Conservation (phyloP, 2,888 invertebrate genomes). For the Trachelus iudaicus region DNA sequence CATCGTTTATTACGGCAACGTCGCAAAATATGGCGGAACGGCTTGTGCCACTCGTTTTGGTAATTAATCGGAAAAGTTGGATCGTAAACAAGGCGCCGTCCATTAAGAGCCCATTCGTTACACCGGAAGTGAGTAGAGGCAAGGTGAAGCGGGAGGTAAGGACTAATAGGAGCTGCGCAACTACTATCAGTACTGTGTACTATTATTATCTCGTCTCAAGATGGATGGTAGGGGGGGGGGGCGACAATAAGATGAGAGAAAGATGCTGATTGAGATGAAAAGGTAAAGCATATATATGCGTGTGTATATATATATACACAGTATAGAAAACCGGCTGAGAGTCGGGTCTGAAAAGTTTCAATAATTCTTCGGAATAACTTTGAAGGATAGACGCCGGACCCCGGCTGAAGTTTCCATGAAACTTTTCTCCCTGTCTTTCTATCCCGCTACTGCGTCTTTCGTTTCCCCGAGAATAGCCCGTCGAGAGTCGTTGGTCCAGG, state of each 20-base stretch:
- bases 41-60: conserved; percentile 30
- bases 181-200: too few relatives aligned
- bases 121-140: conserved; percentile 46
- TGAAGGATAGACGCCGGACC: conserved; percentile 28
- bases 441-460: conserved; percentile 6
- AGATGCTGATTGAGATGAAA: too few relatives aligned
- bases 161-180: too few relatives aligned
- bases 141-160: conserved; percentile 16
- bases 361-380: conserved; percentile 58
- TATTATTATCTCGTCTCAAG: too few relatives aligned
- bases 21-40: conserved; percentile 3
- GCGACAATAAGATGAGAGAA: too few relatives aligned
- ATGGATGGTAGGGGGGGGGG: too few relatives aligned
- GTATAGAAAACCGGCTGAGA: conserved; percentile 16
- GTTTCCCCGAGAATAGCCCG: background rate
- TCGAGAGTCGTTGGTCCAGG: background rate
- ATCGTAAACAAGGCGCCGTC: conserved; percentile 57
- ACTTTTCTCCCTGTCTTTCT: conserved; percentile 7
- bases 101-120: conserved; percentile 58
- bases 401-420: conserved; percentile 17
- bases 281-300: background rate
- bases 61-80: conserved; percentile 59
- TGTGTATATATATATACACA: background rate
- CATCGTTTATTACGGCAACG: conserved; percentile 34
- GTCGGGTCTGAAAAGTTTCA: conserved; percentile 46